Evolutionary conservation across 2,888 invertebrate genomes (phyloP).

Genomic region (Cloeon dipterum): DNA sequence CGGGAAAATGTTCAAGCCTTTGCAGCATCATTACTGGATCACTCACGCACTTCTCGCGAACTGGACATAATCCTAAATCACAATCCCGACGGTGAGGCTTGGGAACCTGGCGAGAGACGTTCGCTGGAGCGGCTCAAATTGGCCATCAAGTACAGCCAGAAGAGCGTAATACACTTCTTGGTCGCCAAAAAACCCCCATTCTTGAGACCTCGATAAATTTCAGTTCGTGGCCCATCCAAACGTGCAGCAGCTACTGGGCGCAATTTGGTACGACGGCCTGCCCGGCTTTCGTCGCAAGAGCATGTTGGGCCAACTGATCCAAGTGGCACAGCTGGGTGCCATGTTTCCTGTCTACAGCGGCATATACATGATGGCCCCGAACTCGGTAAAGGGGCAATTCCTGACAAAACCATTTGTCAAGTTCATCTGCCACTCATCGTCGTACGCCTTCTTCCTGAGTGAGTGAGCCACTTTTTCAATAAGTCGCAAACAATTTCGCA

Average conservation of each 20-base stretch:
- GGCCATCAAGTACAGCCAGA: constrained; percentile 92
- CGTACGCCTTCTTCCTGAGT: constrained; percentile 90
- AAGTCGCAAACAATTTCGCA: too few relatives aligned
- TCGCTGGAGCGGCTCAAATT: constrained; percentile 74
- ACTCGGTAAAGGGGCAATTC: constrained; percentile 64
- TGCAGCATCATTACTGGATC: constrained; percentile 71
- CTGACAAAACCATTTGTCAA: constrained; percentile 98
- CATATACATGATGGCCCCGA: constrained; percentile 79
- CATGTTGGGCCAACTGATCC: constrained; percentile 64
- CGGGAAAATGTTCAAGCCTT: constrained; percentile 61
- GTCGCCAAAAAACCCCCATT: constrained; percentile 9
- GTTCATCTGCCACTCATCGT: constrained; percentile 91
- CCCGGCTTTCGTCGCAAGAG: constrained; percentile 88
- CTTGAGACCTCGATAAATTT: too few relatives aligned
- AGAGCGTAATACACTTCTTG: constrained; percentile 68
- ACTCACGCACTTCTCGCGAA: constrained; percentile 80
- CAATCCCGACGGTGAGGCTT: constrained; percentile 54
- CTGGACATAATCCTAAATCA: constrained; percentile 89
- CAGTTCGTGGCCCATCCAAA: constrained; percentile 96
- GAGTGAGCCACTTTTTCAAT: too few relatives aligned
- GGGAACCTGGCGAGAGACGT: constrained; percentile 73
- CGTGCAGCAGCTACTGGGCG: constrained; percentile 85
- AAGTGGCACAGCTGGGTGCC: constrained; percentile 65
- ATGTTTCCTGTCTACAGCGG: constrained; percentile 87
- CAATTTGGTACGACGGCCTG: constrained; percentile 94